Conservation (phyloP, 2,113 vertebrate species). For the Dendropsophus ebraccatus region DNA sequence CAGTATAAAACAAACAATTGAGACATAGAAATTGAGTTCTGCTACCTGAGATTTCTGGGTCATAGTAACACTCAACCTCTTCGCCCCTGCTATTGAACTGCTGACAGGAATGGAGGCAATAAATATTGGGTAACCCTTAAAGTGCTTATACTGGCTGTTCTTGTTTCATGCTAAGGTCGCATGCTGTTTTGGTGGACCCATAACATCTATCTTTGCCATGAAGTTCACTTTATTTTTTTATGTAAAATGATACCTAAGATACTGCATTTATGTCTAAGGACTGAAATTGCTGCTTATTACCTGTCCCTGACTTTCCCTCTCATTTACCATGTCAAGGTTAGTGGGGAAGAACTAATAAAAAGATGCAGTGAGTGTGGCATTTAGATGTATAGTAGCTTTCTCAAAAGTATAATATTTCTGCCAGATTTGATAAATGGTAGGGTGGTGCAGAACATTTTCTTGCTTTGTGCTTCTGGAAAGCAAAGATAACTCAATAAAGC, state of each 20-base stretch:
- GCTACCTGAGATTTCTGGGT: neutral
- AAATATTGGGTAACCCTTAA: conserved; percentile 23
- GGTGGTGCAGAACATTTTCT: conserved; percentile 20
- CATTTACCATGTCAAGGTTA: neutral
- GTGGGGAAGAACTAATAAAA: conserved; percentile 46
- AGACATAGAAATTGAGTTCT: conserved; percentile 26
- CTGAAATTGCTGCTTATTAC: conserved; percentile 13
- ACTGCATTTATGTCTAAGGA: neutral
- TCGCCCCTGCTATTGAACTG: neutral
- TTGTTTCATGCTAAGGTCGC: neutral
- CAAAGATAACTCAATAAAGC: conserved; percentile 31
- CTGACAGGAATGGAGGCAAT: conserved; percentile 13
- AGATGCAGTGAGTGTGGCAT: conserved; percentile 35
- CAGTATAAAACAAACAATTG: neutral
- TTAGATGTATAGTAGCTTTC: conserved; percentile 29
- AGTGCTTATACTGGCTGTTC: neutral
- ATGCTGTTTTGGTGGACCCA: neutral
- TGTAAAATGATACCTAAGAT: conserved; percentile 2
- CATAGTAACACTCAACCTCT: conserved; percentile 6
- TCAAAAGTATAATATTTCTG: conserved; percentile 50
- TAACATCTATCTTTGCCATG: conserved; percentile 4
- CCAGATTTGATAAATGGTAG: conserved; percentile 40
- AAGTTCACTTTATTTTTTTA: neutral
- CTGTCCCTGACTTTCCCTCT: neutral
- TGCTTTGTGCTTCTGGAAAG: conserved; percentile 36